These are phyloP conservation scores for Pteropus rufus DNA, from an alignment of 2,797 vertebrate genomes.

Conservation along the genomic window DNA sequence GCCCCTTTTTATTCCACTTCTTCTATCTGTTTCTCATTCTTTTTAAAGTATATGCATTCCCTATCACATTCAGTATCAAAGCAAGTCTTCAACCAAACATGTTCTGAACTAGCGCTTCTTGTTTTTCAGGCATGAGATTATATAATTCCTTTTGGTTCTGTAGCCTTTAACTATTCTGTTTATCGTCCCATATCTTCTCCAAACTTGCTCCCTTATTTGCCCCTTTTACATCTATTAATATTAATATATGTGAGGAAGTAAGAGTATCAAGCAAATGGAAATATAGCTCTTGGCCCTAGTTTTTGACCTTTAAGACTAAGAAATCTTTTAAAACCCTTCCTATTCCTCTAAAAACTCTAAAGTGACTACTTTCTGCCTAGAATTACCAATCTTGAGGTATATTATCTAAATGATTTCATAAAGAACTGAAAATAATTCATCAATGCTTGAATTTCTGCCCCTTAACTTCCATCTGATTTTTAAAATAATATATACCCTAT, in stretches of 20 bases:
- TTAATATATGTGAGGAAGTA: neutral
- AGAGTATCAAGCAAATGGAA: neutral
- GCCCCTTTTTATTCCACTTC: neutral
- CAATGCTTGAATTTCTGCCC: neutral
- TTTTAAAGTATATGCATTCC: neutral
- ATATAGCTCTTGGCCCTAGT: neutral
- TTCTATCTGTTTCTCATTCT: neutral
- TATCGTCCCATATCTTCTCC: neutral
- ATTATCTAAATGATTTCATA: neutral
- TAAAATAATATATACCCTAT: neutral
- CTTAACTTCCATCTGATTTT: neutral
- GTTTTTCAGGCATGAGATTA: neutral
- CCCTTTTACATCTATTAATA: neutral
- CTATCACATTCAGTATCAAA: neutral
- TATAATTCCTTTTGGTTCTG: neutral
- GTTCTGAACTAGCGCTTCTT: constrained; percentile 32
- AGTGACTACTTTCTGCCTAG: neutral
- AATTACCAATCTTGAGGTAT: neutral
- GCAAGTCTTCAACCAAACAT: neutral
- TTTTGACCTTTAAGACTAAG: neutral
- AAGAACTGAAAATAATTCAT: neutral
- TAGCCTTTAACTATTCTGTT: neutral
- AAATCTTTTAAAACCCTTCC: neutral
- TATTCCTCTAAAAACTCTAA: neutral
- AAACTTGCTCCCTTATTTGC: neutral